Conservation (phyloP, 2,797 vertebrate species). For the Siniperca obscura region DNA sequence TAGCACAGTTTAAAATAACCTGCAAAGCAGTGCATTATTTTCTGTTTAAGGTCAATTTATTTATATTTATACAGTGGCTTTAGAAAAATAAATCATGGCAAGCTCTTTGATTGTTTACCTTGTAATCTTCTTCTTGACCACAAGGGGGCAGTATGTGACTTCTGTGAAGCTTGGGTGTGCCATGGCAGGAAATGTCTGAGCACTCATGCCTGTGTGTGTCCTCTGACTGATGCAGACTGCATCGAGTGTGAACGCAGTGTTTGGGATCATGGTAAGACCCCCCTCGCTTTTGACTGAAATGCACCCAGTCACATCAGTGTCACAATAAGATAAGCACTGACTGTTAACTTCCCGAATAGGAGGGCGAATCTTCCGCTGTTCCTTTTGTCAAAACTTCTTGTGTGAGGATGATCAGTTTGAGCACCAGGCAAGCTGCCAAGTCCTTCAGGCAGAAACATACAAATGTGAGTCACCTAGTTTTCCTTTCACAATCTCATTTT, state of each 20-base stretch:
- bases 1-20: not conserved
- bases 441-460: slow-evolving; percentile 97
- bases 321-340: not conserved
- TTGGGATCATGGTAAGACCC: slow-evolving; percentile 93
- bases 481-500: not conserved
- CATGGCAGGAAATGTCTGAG: slow-evolving; percentile 96
- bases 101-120: not conserved
- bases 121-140: slow-evolving; percentile 20
- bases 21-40: not conserved
- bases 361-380: slow-evolving; percentile 96
- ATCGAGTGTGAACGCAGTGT: slow-evolving; percentile 95
- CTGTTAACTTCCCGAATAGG: slow-evolving; percentile 79
- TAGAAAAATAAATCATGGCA: not conserved
- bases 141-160: slow-evolving; percentile 96
- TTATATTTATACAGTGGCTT: not conserved
- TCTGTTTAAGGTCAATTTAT: not conserved
- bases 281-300: not conserved
- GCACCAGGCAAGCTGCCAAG: slow-evolving; percentile 98
- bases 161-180: slow-evolving; percentile 99
- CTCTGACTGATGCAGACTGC: slow-evolving; percentile 93
- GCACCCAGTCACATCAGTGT: not conserved
- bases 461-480: slow-evolving; percentile 90
- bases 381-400: slow-evolving; percentile 96
- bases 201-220: slow-evolving; percentile 93
- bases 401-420: slow-evolving; percentile 99